Evolutionary conservation across 2,888 invertebrate genomes (phyloP).

Genomic region (Cheilosia impressa): DNA sequence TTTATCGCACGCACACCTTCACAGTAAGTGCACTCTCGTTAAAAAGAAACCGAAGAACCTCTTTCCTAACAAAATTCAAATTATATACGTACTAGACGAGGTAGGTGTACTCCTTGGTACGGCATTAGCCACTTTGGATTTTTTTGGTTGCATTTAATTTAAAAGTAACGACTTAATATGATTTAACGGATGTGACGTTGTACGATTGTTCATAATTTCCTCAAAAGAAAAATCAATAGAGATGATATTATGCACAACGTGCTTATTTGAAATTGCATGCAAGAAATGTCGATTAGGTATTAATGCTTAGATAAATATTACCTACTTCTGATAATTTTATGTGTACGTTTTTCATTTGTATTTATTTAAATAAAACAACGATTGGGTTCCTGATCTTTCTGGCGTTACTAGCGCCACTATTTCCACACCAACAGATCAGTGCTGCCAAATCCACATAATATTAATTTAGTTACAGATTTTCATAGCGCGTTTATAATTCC

Average conservation of each 20-base stretch:
- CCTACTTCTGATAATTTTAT: background rate
- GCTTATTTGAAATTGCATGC: too few species aligned
- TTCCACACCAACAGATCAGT: background rate
- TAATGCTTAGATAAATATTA: too few species aligned
- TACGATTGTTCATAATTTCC: background rate
- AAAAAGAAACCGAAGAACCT: constrained; percentile 37
- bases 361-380: constrained; percentile 9
- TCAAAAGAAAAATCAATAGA: too few species aligned
- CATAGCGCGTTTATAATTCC: too few species aligned
- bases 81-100: constrained; percentile 40
- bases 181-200: background rate
- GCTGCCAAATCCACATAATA: constrained; percentile 17
- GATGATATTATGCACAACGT: too few species aligned
- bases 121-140: background rate
- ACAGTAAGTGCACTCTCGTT: constrained; percentile 39
- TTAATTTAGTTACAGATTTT: too few species aligned
- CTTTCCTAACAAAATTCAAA: constrained; percentile 45
- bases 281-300: too few species aligned
- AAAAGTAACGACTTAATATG: background rate
- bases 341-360: background rate
- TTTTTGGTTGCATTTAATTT: background rate
- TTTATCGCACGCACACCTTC: constrained; percentile 13
- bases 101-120: constrained; percentile 29
- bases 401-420: constrained; percentile 8
- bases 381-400: background rate